Conservation (phyloP, 2,888 invertebrate species). For the Pterostichus niger region DNA sequence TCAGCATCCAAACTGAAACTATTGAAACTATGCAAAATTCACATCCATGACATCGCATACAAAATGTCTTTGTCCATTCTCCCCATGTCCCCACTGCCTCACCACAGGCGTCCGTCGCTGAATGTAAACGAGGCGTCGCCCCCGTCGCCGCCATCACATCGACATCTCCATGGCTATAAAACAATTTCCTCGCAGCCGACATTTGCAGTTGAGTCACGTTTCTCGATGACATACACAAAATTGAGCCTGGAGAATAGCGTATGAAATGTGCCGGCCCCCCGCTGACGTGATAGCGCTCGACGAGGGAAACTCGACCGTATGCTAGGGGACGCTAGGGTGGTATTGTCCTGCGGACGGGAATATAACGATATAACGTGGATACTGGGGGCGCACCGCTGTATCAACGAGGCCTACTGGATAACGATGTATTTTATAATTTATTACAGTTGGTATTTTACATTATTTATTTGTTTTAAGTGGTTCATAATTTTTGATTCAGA, state of each 20-base stretch:
- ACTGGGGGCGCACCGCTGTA: conserved; percentile 1
- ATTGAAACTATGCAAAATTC: not conserved
- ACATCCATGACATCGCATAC: conserved; percentile 20
- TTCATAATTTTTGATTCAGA: too few relatives aligned
- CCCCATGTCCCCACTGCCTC: not conserved
- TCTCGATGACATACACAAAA: conserved; percentile 74
- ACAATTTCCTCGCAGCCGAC: conserved; percentile 60
- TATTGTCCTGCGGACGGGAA: conserved; percentile 68
- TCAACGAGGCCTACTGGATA: conserved; percentile 24
- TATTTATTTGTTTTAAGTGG: too few relatives aligned
- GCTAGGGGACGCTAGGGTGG: not conserved
- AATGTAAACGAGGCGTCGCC: conserved; percentile 17
- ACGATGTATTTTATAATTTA: not conserved
- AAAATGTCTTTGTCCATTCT: conserved; percentile 3
- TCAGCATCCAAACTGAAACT: too few relatives aligned
- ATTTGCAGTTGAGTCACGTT: conserved; percentile 76
- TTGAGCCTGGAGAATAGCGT: conserved; percentile 69
- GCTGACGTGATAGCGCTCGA: conserved; percentile 58
- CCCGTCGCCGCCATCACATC: conserved; percentile 16
- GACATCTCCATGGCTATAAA: conserved; percentile 30
- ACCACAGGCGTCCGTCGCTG: conserved; percentile 1
- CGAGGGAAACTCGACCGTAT: conserved; percentile 54
- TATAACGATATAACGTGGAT: conserved; percentile 71
- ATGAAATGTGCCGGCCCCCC: conserved; percentile 73
- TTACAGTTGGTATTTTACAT: too few relatives aligned